These are phyloP conservation scores for Lampris megalopsis DNA, from an alignment of 2,113 vertebrate genomes.

Conservation along the genomic window DNA sequence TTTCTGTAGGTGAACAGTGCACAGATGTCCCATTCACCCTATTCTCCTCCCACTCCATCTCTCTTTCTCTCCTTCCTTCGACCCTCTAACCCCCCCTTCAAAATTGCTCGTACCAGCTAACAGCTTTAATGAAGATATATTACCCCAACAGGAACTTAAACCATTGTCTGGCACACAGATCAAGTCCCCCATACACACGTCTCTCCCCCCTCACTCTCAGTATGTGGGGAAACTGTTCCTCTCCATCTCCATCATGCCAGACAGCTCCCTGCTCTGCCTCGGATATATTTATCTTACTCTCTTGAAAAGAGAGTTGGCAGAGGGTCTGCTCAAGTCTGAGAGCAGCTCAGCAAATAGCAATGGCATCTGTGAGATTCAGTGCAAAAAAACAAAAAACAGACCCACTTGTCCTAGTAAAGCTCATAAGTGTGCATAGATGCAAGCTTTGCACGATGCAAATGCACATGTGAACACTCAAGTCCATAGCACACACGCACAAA, in stretches of 20 bases:
- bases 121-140: constrained; percentile 66
- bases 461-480: constrained; percentile 11
- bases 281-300: constrained; percentile 54
- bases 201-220: constrained; percentile 11
- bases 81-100: constrained; percentile 8
- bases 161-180: constrained; percentile 53
- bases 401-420: too few species aligned
- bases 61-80: constrained; percentile 7
- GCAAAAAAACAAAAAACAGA: too few species aligned
- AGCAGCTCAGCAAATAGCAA: constrained; percentile 47
- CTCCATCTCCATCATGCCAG: constrained; percentile 57
- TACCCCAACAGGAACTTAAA: constrained; percentile 36
- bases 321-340: constrained; percentile 26
- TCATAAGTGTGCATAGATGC: too few species aligned
- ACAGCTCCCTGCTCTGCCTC: constrained; percentile 39
- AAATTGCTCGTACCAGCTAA: constrained; percentile 43
- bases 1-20: constrained; percentile 70
- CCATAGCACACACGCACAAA: background rate
- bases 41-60: constrained; percentile 36
- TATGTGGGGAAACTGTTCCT: constrained; percentile 36
- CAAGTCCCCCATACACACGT: constrained; percentile 11
- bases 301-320: constrained; percentile 41
- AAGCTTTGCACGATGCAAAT: too few species aligned
- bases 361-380: too few species aligned
- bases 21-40: constrained; percentile 58